A percentile compares a stretch with the other conserved stretches of the same genome.
These are phyloP conservation scores for Delichon dasypus DNA, from an alignment of 2,797 vertebrate species.

Conservation along the genomic window DNA sequence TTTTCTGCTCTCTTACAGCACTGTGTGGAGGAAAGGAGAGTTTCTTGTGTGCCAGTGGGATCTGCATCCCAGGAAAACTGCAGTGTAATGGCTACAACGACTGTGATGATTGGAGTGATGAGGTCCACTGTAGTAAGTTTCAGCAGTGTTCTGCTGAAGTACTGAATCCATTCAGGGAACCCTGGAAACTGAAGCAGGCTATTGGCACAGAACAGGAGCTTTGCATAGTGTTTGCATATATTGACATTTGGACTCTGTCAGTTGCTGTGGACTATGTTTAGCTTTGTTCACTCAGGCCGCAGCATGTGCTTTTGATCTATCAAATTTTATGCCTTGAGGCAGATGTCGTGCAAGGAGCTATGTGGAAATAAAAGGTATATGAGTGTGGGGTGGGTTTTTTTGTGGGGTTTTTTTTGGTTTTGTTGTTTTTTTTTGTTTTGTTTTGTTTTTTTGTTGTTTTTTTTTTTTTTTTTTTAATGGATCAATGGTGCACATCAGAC, in stretches of 20 bases:
- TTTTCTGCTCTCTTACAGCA: conserved; percentile 64
- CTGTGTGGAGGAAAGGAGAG: conserved; percentile 83
- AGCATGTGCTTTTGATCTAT: not conserved
- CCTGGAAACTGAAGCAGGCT: not conserved
- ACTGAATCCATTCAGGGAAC: not conserved
- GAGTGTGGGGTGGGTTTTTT: too few relatives aligned
- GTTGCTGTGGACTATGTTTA: not conserved
- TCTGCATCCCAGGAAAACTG: conserved; percentile 87
- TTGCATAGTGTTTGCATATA: not conserved
- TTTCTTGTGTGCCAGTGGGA: conserved; percentile 87
- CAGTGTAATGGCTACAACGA: conserved; percentile 94
- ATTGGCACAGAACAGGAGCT: not conserved
- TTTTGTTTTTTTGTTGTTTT: too few relatives aligned
- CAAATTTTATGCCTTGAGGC: not conserved
- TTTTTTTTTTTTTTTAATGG: not conserved
- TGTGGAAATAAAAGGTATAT: not conserved
- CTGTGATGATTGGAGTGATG: conserved; percentile 96
- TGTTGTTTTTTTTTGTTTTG: too few relatives aligned
- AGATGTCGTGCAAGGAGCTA: not conserved
- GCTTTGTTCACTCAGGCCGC: not conserved
- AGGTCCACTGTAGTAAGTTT: conserved; percentile 86
- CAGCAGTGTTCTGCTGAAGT: not conserved
- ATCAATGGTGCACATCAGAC: not conserved
- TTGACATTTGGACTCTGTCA: not conserved
- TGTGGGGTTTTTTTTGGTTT: too few relatives aligned